Evolutionary conservation across 2,888 invertebrate species (phyloP), one percentile per base, ranked within the genome.

Genomic region (Altica lythri): DNA sequence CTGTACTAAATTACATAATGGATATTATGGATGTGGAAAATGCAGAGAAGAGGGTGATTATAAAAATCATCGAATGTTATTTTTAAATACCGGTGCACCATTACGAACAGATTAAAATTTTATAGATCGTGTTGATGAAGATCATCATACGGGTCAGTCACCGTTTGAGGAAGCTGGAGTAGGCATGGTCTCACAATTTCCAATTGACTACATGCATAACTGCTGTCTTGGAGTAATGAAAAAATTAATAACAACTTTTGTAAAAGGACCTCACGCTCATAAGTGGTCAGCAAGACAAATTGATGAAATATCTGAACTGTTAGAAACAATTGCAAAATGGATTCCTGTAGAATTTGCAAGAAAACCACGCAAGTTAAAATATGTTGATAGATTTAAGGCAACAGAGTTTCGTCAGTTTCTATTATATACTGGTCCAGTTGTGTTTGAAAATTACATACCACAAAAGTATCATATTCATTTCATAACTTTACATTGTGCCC

Each of bases 181-280:
- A 30, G 64, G 60, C 35, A 57, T 69, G 64, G 64, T 68, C 3
- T 59, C 61, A 3, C 59, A 63, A 43, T 53, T 67, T 45, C 63
- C 65, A 6, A 19, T 65, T 1, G 64, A 68, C 43, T 64, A 61
- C 32, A 66, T 67, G 66, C 68, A 68, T 40, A 44, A 64, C 1
- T 55, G 61, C 9, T 66, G 60, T 46, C 38, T 68, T 4, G 67
- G 67, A n/a, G 59, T 64, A 16, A 59, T 56, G 42, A 66, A 65
- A 55, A 61, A 54, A 55, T 42, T 68, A 10, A 29, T 62, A 25
- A 37, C 55, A 18, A 58, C 59, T 32, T 63, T 60, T 60, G 22
- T 50, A 9, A 57, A 53, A 38, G 54, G 59, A n/a, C n/a, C n/a
- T n/a, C n/a, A n/a, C n/a, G n/a, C n/a, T n/a, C n/a, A n/a, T n/a